Conservation (phyloP, 1,140 invertebrate genomes). For the Mamestra configurata region DNA sequence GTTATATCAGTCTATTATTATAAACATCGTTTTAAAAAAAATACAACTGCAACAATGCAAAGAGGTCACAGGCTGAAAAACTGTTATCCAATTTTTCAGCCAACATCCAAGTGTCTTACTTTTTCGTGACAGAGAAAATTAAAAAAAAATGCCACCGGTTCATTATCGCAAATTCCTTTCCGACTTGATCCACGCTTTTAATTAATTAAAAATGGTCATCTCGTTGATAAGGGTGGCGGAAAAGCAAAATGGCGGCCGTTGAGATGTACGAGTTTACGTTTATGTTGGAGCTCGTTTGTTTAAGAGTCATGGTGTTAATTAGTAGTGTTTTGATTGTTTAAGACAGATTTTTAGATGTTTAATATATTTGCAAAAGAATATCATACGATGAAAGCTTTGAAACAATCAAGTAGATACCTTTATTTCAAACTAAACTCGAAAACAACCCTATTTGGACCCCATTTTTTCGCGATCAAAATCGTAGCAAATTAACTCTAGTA, state of each 20-base stretch:
- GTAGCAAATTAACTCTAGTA: no score
- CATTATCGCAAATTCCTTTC: conserved; percentile 46
- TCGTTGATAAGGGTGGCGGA: conserved; percentile 41
- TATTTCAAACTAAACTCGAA: no score
- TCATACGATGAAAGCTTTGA: no score
- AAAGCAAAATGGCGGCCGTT: conserved; percentile 10
- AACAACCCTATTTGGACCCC: no score
- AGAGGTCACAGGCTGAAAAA: background rate
- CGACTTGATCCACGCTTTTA: conserved; percentile 49
- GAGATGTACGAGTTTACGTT: conserved; percentile 31
- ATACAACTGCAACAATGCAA: background rate
- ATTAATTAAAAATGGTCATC: conserved; percentile 53
- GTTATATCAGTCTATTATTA: no score
- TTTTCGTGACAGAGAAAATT: background rate
- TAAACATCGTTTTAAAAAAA: no score
- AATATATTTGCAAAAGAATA: no score
- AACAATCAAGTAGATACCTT: no score
- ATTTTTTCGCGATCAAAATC: no score
- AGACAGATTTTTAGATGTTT: background rate
- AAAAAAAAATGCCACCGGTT: conserved; percentile 44
- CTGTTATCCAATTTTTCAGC: conserved; percentile 29
- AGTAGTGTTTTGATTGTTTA: conserved; percentile 2
- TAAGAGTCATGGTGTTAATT: conserved; percentile 10
- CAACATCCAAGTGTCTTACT: conserved; percentile 16
- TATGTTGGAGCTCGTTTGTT: conserved; percentile 8